These are phyloP conservation scores for Bicyclus anynana DNA, from an alignment of 1,140 invertebrate genomes.

Conservation along the genomic window DNA sequence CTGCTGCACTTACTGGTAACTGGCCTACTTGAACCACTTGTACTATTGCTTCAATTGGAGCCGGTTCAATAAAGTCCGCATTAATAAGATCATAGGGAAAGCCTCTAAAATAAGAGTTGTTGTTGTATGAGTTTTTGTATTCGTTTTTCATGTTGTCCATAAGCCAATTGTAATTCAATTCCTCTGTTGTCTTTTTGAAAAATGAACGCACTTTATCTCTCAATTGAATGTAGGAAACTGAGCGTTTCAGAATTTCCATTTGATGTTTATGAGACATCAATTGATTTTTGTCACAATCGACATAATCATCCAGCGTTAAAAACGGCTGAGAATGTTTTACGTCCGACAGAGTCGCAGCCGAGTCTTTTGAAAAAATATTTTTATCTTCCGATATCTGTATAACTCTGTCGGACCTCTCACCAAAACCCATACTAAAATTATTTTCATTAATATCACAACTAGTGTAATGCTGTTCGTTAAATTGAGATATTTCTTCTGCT, in stretches of 20 bases:
- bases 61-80: conserved; percentile 54
- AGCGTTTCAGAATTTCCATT: conserved; percentile 39
- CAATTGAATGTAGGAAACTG: conserved; percentile 42
- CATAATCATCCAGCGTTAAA: conserved; percentile 50
- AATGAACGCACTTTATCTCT: conserved; percentile 55
- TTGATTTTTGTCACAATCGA: conserved; percentile 27
- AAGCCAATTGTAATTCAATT: conserved; percentile 39
- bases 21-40: conserved; percentile 74
- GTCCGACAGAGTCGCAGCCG: conserved; percentile 78
- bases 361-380: conserved; percentile 61
- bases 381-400: conserved; percentile 62
- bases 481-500: conserved; percentile 47
- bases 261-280: conserved; percentile 36
- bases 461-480: conserved; percentile 26
- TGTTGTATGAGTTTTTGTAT: conserved; percentile 14
- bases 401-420: conserved; percentile 77
- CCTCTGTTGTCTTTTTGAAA: conserved; percentile 49
- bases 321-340: conserved; percentile 73
- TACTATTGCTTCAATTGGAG: conserved; percentile 40
- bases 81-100: conserved; percentile 45
- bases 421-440: conserved; percentile 76
- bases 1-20: conserved; percentile 65
- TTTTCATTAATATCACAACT: conserved; percentile 41
- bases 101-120: conserved; percentile 15
- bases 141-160: conserved; percentile 35